These are phyloP conservation scores for Prunella himalayana DNA, from an alignment of 2,113 vertebrate genomes.

Conservation along the genomic window DNA sequence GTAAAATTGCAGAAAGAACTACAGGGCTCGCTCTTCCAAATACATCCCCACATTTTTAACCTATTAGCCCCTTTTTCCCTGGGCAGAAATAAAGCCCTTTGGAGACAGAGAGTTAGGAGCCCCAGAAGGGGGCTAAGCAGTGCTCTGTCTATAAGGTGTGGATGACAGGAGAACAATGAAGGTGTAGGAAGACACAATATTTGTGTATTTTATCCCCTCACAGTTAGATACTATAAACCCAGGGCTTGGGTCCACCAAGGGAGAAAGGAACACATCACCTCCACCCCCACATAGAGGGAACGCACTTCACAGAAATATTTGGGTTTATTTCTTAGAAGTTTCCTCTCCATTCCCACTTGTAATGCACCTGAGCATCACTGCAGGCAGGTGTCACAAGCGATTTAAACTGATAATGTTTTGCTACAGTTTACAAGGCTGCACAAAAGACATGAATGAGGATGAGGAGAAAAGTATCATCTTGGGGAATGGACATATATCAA, in stretches of 20 bases:
- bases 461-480: neutral
- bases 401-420: neutral
- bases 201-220: neutral
- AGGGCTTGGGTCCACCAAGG: neutral
- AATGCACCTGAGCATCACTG: neutral
- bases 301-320: neutral
- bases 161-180: neutral
- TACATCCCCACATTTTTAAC: neutral
- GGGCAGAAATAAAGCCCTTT: neutral
- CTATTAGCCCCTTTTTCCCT: neutral
- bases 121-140: neutral
- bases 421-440: neutral
- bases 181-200: neutral
- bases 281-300: neutral
- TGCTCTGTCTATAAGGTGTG: rapidly evolving
- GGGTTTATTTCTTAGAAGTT: neutral
- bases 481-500: neutral
- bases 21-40: neutral
- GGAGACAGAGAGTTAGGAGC: neutral
- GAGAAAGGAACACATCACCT: neutral
- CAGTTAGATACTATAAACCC: neutral
- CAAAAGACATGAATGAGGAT: neutral
- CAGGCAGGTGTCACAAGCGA: neutral
- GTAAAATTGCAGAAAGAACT: neutral
- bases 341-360: neutral